These are phyloP conservation scores for Empis stercorea DNA, from an alignment of 2,888 invertebrate species.

Conservation along the genomic window DNA sequence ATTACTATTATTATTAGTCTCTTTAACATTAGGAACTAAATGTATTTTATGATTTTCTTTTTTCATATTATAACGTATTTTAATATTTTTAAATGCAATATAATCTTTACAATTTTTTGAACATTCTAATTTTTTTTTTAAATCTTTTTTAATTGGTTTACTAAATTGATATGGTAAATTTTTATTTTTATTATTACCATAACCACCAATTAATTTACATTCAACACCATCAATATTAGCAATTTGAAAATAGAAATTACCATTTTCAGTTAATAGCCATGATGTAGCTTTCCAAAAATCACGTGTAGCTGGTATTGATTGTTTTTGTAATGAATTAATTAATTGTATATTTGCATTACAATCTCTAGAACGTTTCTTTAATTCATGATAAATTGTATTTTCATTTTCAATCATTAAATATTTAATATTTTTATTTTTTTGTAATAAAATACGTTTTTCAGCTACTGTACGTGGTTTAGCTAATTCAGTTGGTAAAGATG, in stretches of 20 bases:
- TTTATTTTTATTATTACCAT: slow-evolving; percentile 26
- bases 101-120: background rate
- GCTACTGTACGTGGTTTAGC: slow-evolving; percentile 41
- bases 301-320: slow-evolving; percentile 29
- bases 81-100: too few relatives aligned
- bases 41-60: background rate
- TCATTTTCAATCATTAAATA: slow-evolving; percentile 35
- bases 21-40: too few relatives aligned
- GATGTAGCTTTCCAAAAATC: slow-evolving; percentile 32
- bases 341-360: slow-evolving; percentile 24
- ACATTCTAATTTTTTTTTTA: slow-evolving; percentile 20
- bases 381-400: slow-evolving; percentile 28
- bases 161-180: slow-evolving; percentile 22
- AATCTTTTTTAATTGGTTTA: slow-evolving; percentile 4
- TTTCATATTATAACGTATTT: background rate
- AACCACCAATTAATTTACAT: slow-evolving; percentile 26
- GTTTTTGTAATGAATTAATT: slow-evolving; percentile 23
- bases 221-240: slow-evolving; percentile 23
- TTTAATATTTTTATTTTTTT: slow-evolving; percentile 28
- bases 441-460: slow-evolving; percentile 38
- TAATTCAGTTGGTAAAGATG: slow-evolving; percentile 27
- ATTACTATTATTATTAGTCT: too few relatives aligned
- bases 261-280: slow-evolving; percentile 29
- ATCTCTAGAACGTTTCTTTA: slow-evolving; percentile 27
- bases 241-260: slow-evolving; percentile 31